phyloP scores from a whole-genome alignment of 2,797 vertebrate genomes.

The Acanthurus lineatus region DNA sequence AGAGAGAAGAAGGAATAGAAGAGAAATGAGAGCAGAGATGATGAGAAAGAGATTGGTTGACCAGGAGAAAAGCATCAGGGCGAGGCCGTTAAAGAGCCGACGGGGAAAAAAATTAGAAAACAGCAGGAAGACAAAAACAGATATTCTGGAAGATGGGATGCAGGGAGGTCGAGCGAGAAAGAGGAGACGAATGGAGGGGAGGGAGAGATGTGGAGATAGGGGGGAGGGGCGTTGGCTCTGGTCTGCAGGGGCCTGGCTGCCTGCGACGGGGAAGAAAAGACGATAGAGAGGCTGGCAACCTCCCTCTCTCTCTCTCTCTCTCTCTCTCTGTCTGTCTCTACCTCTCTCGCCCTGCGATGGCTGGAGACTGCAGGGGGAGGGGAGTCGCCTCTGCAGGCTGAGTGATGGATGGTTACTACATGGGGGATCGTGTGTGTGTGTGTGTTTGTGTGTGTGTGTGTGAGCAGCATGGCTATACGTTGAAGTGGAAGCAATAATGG shows the following conservation, averaged over 20 bases:
- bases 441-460: slow-evolving; percentile 18
- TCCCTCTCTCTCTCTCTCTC: slow-evolving; percentile 24
- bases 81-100: slow-evolving; percentile 12
- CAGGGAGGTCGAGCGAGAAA: slow-evolving; percentile 19
- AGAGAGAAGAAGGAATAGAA: neutral
- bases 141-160: slow-evolving; percentile 11
- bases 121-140: neutral
- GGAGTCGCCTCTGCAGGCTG: slow-evolving; percentile 62
- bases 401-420: slow-evolving; percentile 64
- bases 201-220: slow-evolving; percentile 23
- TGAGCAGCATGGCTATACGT: neutral
- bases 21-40: neutral
- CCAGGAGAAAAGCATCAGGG: neutral
- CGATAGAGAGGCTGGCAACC: slow-evolving; percentile 48
- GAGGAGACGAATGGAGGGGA: slow-evolving; percentile 1
- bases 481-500: slow-evolving; percentile 43
- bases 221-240: slow-evolving; percentile 65
- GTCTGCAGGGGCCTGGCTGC: slow-evolving; percentile 67
- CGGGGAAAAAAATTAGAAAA: slow-evolving; percentile 18
- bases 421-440: slow-evolving; percentile 11
- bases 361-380: slow-evolving; percentile 70
- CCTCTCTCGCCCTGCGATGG: slow-evolving; percentile 44
- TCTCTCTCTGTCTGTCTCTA: slow-evolving; percentile 32
- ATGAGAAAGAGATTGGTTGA: slow-evolving; percentile 15
- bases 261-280: slow-evolving; percentile 53